These are phyloP conservation scores for Drosophila formosana DNA, from an alignment of 2,888 invertebrate genomes.

Conservation along the genomic window DNA sequence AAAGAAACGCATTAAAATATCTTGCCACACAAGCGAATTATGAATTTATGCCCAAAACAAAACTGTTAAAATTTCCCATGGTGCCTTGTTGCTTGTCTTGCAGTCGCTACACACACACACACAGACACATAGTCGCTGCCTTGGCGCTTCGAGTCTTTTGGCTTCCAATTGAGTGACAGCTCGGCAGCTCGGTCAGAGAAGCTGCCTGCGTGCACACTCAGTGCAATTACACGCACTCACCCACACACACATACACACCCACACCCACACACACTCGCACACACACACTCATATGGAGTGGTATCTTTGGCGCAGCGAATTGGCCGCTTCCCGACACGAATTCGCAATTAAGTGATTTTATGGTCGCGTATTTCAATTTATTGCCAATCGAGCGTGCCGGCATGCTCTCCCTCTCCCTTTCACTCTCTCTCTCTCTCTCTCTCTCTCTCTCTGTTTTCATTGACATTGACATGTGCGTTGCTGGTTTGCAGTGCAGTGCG, in stretches of 20 bases:
- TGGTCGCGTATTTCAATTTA: slow-evolving; percentile 80
- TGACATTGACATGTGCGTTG: slow-evolving; percentile 56
- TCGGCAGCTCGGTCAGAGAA: slow-evolving; percentile 13
- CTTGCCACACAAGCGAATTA: too few species aligned
- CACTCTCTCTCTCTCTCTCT: not conserved
- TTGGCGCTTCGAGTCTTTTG: not conserved
- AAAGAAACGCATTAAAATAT: too few species aligned
- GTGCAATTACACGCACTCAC: slow-evolving; percentile 52
- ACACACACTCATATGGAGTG: slow-evolving; percentile 11
- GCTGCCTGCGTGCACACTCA: slow-evolving; percentile 42
- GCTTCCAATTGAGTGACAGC: slow-evolving; percentile 35
- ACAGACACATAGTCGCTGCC: not conserved
- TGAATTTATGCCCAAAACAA: too few species aligned
- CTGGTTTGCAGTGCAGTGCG: slow-evolving; percentile 19
- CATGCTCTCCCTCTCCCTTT: slow-evolving; percentile 3
- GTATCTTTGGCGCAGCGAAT: slow-evolving; percentile 57
- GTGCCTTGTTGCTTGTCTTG: not conserved
- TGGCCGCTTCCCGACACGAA: slow-evolving; percentile 74
- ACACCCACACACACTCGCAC: slow-evolving; percentile 9
- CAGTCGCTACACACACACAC: not conserved
- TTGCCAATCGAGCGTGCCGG: slow-evolving; percentile 71
- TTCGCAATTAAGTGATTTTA: slow-evolving; percentile 80
- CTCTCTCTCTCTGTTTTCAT: not conserved
- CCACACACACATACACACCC: slow-evolving; percentile 16
- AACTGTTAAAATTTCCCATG: too few species aligned